A percentile compares a stretch with the other conserved stretches of the same genome.
Conservation (phyloP, 2,113 vertebrate species). For the Acrocephalus arundinaceus region DNA sequence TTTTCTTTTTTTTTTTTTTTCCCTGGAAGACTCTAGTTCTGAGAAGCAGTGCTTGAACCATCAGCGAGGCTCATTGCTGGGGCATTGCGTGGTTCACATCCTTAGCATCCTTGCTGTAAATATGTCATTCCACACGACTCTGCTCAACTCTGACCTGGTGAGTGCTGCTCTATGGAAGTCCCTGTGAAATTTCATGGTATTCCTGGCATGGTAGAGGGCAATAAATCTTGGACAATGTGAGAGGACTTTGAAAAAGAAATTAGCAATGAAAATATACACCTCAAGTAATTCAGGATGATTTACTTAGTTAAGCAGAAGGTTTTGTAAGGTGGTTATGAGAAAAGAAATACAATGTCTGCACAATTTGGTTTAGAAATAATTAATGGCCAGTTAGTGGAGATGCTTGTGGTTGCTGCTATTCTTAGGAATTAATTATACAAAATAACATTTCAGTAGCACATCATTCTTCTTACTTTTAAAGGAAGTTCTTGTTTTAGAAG, state of each 20-base stretch:
- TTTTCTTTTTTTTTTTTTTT: too few relatives aligned
- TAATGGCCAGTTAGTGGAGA: neutral
- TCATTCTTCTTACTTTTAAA: conserved; percentile 16
- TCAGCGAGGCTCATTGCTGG: neutral
- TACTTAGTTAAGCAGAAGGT: neutral
- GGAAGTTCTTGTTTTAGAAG: conserved; percentile 25
- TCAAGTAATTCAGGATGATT: neutral
- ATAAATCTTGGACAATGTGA: neutral
- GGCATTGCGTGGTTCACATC: neutral
- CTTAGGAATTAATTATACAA: neutral
- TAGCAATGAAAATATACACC: neutral
- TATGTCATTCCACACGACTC: neutral
- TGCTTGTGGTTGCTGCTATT: conserved; percentile 6
- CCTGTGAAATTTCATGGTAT: conserved; percentile 6
- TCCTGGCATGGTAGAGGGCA: neutral
- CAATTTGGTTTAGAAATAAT: neutral
- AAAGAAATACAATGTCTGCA: neutral
- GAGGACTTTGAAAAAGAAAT: neutral
- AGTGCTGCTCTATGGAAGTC: neutral
- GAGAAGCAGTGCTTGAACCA: neutral
- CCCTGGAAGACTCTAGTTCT: neutral
- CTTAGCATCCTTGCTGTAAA: conserved; percentile 2
- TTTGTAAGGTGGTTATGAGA: neutral
- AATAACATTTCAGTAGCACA: neutral
- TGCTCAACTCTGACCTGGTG: conserved; percentile 47